phyloP scores from a whole-genome alignment of 2,113 vertebrate genomes.

The Raphicerus campestris region DNA sequence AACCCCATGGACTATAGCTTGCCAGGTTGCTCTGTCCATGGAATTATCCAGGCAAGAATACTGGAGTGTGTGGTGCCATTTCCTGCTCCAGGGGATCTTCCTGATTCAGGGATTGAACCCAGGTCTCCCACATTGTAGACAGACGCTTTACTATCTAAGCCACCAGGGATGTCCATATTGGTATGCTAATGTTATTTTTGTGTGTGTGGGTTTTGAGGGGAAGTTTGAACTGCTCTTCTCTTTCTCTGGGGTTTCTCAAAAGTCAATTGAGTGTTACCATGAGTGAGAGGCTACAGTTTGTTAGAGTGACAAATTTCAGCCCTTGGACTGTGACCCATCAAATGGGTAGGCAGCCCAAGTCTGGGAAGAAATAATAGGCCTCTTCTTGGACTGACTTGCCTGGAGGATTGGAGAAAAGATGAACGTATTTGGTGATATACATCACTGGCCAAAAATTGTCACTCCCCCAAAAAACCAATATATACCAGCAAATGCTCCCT shows the following conservation, averaged over 20 bases:
- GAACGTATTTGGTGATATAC: background rate
- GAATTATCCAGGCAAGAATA: background rate
- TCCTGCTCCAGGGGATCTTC: background rate
- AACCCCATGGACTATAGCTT: background rate
- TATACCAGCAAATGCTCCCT: background rate
- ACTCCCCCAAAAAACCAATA: background rate
- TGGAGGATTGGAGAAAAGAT: background rate
- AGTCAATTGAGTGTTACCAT: background rate
- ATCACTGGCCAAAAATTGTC: background rate
- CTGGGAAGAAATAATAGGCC: background rate
- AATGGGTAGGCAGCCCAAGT: background rate
- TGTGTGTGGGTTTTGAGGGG: background rate
- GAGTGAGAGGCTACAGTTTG: background rate
- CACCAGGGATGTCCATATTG: background rate
- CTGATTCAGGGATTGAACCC: background rate
- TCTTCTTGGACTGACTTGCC: background rate
- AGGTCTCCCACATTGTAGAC: background rate
- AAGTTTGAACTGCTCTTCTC: background rate
- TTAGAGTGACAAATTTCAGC: background rate
- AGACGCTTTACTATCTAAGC: background rate
- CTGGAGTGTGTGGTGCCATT: background rate
- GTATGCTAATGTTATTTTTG: background rate
- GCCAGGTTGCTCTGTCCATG: background rate
- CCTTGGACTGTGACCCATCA: background rate
- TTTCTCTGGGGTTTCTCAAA: background rate